Conservation (phyloP, 1,140 invertebrate genomes). For the Cheumatopsyche charites region DNA sequence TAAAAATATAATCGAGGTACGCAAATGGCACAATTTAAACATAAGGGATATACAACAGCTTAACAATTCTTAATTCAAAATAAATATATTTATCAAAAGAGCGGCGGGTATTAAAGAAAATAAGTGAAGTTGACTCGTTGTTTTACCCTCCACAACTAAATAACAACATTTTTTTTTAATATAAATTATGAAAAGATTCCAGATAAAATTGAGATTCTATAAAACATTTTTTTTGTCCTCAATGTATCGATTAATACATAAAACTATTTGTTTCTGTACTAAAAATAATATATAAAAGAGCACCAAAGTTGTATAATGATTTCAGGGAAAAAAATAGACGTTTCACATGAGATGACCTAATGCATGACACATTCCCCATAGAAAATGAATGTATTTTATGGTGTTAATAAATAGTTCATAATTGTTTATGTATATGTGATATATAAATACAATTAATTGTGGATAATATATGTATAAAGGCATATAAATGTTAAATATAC, state of each 20-base stretch:
- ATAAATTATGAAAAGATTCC: conserved; percentile 1
- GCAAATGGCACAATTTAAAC: conserved; percentile 47
- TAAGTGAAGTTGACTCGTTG: conserved; percentile 31
- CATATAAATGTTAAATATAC: too few relatives aligned
- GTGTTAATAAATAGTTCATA: too few relatives aligned
- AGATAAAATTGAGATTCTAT: conserved; percentile 3
- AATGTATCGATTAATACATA: neutral
- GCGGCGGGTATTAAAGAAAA: conserved; percentile 1
- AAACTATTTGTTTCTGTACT: neutral
- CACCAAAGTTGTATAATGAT: neutral
- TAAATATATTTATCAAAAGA: conserved; percentile 43
- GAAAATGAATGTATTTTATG: neutral
- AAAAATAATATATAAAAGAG: conserved; percentile 1
- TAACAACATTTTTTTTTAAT: conserved; percentile 8
- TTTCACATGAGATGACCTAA: neutral
- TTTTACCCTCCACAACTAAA: conserved; percentile 8
- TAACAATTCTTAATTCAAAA: conserved; percentile 39
- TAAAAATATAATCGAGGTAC: conserved; percentile 39
- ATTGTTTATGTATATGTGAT: neutral
- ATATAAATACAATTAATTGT: conserved; percentile 10
- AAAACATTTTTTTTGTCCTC: conserved; percentile 9
- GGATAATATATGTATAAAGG: neutral
- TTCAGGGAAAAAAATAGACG: neutral
- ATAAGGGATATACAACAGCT: conserved; percentile 40
- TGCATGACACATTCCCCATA: conserved; percentile 10